Percentiles rank a stretch among this genome's conserved stretches.
Evolutionary conservation across 2,888 invertebrate genomes (phyloP).

Genomic region (Eremobia ochroleuca): DNA sequence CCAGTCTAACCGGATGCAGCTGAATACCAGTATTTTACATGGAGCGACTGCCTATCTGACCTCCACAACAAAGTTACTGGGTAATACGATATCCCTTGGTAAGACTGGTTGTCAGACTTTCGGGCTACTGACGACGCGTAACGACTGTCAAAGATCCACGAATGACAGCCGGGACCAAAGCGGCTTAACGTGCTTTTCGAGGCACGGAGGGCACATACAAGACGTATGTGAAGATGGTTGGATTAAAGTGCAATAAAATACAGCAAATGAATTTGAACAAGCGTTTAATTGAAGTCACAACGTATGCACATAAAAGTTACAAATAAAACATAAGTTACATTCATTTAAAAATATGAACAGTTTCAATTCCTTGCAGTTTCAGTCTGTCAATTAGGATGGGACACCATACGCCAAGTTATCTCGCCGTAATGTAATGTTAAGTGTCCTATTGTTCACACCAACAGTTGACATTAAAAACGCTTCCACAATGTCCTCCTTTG

Average conservation of each 20-base stretch:
- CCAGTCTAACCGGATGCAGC: too few relatives aligned
- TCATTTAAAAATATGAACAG: neutral
- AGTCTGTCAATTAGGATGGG: neutral
- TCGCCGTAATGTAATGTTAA: neutral
- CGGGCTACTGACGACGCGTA: too few relatives aligned
- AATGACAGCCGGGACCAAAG: too few relatives aligned
- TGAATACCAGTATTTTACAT: too few relatives aligned
- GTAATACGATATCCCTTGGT: too few relatives aligned
- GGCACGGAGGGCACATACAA: too few relatives aligned
- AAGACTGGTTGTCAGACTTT: too few relatives aligned
- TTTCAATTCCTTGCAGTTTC: neutral
- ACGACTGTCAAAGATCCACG: too few relatives aligned
- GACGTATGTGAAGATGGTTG: too few relatives aligned
- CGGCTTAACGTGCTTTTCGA: too few relatives aligned
- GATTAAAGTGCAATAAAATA: neutral
- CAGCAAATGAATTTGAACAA: neutral
- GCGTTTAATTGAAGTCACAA: constrained; percentile 7
- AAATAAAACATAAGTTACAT: neutral
- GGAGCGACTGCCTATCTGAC: too few relatives aligned
- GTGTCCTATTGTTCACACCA: constrained; percentile 37
- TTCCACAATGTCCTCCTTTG: constrained; percentile 70
- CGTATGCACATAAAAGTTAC: neutral
- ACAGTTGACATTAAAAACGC: constrained; percentile 58
- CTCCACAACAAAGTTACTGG: too few relatives aligned
- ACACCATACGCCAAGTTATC: neutral